Evolutionary conservation across 2,888 invertebrate species (phyloP).

Genomic region (Caenorhabditis doughertyi): DNA sequence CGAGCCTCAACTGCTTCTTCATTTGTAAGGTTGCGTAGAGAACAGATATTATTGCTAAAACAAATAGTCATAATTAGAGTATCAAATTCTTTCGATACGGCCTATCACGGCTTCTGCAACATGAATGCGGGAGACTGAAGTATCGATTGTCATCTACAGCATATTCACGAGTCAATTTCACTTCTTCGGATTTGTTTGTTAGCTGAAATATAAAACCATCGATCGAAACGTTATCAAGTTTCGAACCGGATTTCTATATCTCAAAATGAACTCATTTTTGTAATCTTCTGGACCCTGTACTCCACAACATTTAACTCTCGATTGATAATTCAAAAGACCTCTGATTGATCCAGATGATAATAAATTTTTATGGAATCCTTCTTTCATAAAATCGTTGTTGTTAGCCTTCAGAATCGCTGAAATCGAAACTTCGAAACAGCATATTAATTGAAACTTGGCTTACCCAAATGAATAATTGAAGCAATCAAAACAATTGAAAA

Average conservation of each 20-base stretch:
- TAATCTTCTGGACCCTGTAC: not conserved
- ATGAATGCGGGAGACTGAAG: constrained; percentile 44
- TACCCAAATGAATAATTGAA: constrained; percentile 15
- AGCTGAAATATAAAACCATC: not conserved
- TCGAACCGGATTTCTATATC: constrained; percentile 27
- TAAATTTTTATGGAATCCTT: constrained; percentile 19
- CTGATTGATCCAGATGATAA: constrained; percentile 1
- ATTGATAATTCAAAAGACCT: not conserved
- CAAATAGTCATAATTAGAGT: not conserved
- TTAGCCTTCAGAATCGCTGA: constrained; percentile 21
- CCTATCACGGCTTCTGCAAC: not conserved
- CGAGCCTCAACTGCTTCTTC: constrained; percentile 8
- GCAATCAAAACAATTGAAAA: constrained; percentile 36
- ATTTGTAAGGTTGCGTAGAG: constrained; percentile 23
- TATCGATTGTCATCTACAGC: not conserved
- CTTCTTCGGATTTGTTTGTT: not conserved
- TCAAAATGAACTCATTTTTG: not conserved
- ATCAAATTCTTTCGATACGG: not conserved
- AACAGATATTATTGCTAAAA: constrained; percentile 6
- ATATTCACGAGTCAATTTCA: constrained; percentile 4
- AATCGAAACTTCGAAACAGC: not conserved
- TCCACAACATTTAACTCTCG: not conserved
- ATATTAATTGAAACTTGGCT: not conserved
- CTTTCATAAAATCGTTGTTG: constrained; percentile 25
- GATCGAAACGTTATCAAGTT: not conserved